A percentile compares a stretch with the other conserved stretches of the same genome.
Evolutionary conservation across 2,113 vertebrate genomes (phyloP).

Genomic region (Pycnonotus jocosus): DNA sequence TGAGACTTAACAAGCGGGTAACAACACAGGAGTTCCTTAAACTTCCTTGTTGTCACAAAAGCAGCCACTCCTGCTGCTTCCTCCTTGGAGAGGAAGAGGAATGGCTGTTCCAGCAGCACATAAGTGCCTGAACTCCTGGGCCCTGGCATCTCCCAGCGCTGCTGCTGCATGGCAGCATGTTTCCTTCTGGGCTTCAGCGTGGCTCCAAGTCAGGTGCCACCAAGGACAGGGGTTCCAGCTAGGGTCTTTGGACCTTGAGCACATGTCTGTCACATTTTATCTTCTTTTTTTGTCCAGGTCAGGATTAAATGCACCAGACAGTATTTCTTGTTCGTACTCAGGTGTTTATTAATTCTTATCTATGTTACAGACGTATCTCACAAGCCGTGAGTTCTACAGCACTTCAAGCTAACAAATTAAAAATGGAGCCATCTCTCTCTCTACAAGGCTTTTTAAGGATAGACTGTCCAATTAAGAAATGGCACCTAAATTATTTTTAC

Average conservation of each 20-base stretch:
- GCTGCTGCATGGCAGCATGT: background rate
- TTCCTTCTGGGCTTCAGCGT: background rate
- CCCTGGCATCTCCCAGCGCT: background rate
- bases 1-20: background rate
- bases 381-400: background rate
- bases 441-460: background rate
- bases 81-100: background rate
- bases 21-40: background rate
- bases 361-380: background rate
- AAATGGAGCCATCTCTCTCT: background rate
- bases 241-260: background rate
- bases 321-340: background rate
- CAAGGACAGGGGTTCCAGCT: background rate
- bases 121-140: background rate
- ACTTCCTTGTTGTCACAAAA: background rate
- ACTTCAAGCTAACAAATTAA: background rate
- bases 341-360: background rate
- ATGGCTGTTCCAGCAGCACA: background rate
- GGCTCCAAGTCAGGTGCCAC: background rate
- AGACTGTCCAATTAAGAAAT: background rate
- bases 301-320: background rate
- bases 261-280: background rate
- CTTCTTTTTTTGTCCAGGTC: background rate
- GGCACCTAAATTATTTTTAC: background rate
- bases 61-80: background rate